These are phyloP conservation scores for Trachelus tabidus DNA, from an alignment of 2,888 invertebrate genomes.

Conservation along the genomic window DNA sequence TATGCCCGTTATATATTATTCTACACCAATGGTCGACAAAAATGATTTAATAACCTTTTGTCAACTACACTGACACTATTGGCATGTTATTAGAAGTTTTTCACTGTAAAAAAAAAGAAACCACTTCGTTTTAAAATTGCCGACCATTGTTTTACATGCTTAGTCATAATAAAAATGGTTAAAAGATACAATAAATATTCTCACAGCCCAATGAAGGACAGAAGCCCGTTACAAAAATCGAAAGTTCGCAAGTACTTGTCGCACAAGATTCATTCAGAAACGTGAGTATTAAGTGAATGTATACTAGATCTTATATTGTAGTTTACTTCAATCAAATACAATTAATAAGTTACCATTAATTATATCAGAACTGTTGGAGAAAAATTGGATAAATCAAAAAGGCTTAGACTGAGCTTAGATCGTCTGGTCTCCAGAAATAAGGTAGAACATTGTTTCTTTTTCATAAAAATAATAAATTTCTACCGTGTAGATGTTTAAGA, in stretches of 20 bases:
- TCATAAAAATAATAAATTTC: not conserved
- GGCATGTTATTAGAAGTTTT: not conserved
- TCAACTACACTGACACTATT: not conserved
- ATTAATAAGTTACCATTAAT: not conserved
- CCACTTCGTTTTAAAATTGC: not conserved
- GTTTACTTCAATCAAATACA: not conserved
- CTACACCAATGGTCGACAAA: not conserved
- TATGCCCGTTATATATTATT: slow-evolving; percentile 11
- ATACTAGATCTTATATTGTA: slow-evolving; percentile 11
- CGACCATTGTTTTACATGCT: not conserved
- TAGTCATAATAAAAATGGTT: not conserved
- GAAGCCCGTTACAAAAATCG: slow-evolving; percentile 42
- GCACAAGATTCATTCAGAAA: slow-evolving; percentile 42
- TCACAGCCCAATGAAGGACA: slow-evolving; percentile 44
- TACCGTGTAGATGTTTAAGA: not conserved
- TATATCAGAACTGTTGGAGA: slow-evolving; percentile 43
- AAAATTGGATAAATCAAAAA: slow-evolving; percentile 55
- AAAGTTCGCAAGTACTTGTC: slow-evolving; percentile 48
- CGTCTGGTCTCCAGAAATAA: slow-evolving; percentile 55
- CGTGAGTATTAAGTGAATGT: slow-evolving; percentile 38
- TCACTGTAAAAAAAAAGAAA: not conserved
- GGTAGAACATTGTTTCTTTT: slow-evolving; percentile 17
- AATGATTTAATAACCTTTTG: not conserved
- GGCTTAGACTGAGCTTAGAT: slow-evolving; percentile 57
- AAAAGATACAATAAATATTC: not conserved